phyloP scores from a whole-genome alignment of 2,888 invertebrate genomes.

The Spatulosminthurus flaviceps region DNA sequence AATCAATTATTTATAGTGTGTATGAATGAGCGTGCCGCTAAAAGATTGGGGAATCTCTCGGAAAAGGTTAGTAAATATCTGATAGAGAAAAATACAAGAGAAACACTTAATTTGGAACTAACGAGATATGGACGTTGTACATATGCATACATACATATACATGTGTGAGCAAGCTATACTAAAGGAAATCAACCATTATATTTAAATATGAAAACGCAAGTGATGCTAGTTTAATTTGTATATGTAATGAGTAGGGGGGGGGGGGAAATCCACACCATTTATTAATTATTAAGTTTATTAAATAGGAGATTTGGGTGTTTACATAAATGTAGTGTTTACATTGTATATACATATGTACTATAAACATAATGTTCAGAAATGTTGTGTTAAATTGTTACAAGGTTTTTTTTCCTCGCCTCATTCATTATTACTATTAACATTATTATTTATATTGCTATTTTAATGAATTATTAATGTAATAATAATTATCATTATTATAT shows the following conservation, averaged over 20 bases:
- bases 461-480: background rate
- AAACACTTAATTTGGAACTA: background rate
- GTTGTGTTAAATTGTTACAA: slow-evolving; percentile 14
- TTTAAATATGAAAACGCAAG: slow-evolving; percentile 9
- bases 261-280: no score
- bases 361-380: background rate
- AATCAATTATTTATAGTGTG: background rate
- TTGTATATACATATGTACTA: background rate
- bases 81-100: background rate
- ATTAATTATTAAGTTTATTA: background rate
- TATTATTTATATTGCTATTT: slow-evolving; percentile 22
- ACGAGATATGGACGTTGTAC: background rate
- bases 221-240: slow-evolving; percentile 13
- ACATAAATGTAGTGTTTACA: background rate
- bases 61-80: background rate
- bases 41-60: background rate
- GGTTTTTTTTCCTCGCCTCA: background rate
- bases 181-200: slow-evolving; percentile 13
- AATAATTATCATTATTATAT: no score
- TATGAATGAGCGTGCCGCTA: background rate
- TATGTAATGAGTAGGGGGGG: no score
- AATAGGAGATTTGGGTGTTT: background rate
- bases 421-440: background rate
- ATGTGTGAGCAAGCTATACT: no score
- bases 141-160: background rate